phyloP scores from a whole-genome alignment of 2,113 vertebrate species.

The Pavo muticus region DNA sequence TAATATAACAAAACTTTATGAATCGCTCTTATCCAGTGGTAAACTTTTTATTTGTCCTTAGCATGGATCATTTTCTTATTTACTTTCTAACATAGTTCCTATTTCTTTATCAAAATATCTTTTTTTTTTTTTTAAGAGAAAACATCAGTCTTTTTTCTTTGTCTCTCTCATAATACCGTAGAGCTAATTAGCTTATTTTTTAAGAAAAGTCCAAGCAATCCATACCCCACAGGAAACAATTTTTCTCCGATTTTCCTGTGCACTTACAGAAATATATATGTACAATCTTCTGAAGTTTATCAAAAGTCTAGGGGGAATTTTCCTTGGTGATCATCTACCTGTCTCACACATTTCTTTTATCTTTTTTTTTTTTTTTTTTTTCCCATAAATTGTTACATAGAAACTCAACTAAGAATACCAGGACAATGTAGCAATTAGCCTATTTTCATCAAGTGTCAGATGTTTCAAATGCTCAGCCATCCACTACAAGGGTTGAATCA shows the following conservation, averaged over 20 bases:
- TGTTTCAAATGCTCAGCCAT: neutral
- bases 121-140: neutral
- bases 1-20: neutral
- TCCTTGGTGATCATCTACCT: neutral
- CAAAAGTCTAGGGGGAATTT: neutral
- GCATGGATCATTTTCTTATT: neutral
- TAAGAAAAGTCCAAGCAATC: neutral
- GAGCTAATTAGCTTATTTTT: neutral
- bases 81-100: neutral
- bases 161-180: neutral
- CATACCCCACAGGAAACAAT: neutral
- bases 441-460: constrained; percentile 2
- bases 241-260: neutral
- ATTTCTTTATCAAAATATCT: neutral
- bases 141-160: neutral
- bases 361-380: neutral
- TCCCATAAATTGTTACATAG: neutral
- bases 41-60: neutral
- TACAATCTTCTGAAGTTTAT: neutral
- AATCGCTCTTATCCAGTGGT: neutral
- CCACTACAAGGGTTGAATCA: neutral
- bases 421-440: neutral
- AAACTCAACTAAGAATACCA: constrained; percentile 16
- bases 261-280: neutral
- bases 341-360: neutral